Conservation (phyloP, 2,888 invertebrate genomes). For the Dryococelus australis region DNA sequence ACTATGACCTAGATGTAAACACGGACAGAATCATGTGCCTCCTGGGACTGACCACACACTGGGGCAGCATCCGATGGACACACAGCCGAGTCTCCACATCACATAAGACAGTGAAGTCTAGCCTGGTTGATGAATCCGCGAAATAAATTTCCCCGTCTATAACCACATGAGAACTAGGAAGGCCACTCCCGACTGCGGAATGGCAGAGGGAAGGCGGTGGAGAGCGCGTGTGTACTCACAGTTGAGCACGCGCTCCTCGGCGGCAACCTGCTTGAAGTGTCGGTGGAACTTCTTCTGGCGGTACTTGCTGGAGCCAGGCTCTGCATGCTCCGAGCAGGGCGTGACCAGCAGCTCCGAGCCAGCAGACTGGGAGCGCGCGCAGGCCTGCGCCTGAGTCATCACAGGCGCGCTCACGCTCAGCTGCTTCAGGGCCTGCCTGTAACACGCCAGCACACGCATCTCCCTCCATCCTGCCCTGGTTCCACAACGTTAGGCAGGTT, state of each 20-base stretch:
- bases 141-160: too few species aligned
- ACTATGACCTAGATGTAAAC: too few species aligned
- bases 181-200: too few species aligned
- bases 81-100: too few species aligned
- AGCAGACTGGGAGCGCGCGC: conserved; percentile 35
- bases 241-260: conserved; percentile 85
- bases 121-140: too few species aligned
- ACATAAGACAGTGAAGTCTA: too few species aligned
- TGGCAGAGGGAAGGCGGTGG: too few species aligned
- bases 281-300: conserved; percentile 90
- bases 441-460: conserved; percentile 39
- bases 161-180: too few species aligned
- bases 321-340: conserved; percentile 57
- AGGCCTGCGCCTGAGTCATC: conserved; percentile 50
- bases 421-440: conserved; percentile 58
- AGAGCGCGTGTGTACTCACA: conserved; percentile 65
- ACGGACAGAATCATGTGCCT: too few species aligned
- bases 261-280: conserved; percentile 80
- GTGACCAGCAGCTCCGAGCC: conserved; percentile 52
- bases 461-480: not conserved
- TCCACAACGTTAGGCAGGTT: not conserved
- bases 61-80: too few species aligned
- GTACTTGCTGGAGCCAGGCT: conserved; percentile 71
- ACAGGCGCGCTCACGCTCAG: conserved; percentile 60
- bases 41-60: too few species aligned